A percentile compares a stretch with the other conserved stretches of the same genome.
Evolutionary conservation across 2,113 vertebrate species (phyloP).

Genomic region (Suncus etruscus): DNA sequence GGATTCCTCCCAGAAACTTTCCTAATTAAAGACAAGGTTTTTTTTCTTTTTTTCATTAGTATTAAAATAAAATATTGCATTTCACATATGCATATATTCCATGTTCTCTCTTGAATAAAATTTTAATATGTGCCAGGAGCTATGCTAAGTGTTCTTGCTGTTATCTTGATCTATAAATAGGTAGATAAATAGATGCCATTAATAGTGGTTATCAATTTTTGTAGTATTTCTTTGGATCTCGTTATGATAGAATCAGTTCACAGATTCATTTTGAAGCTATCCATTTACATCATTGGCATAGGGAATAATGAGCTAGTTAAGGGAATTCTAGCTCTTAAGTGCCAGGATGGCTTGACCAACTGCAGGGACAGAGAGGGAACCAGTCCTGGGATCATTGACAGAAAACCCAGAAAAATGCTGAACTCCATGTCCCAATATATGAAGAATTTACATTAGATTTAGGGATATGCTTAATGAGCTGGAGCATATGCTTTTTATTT

Average conservation of each 20-base stretch:
- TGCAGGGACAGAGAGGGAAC: background rate
- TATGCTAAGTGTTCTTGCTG: conserved; percentile 1
- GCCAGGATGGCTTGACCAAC: too few species aligned
- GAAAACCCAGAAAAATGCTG: background rate
- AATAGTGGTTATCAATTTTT: conserved; percentile 9
- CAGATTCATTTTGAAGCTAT: conserved; percentile 2
- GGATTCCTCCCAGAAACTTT: background rate
- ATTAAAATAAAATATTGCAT: conserved; percentile 10
- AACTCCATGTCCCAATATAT: background rate
- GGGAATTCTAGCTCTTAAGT: too few species aligned
- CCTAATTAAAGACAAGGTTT: conserved; percentile 3
- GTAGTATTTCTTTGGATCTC: background rate
- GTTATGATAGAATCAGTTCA: conserved; percentile 32
- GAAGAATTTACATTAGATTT: too few species aligned
- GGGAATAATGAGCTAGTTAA: background rate
- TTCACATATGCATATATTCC: background rate
- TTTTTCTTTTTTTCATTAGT: background rate
- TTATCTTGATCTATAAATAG: background rate
- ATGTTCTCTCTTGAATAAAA: background rate
- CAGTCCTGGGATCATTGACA: background rate
- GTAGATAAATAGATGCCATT: background rate
- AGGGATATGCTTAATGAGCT: too few species aligned
- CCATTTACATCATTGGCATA: background rate
- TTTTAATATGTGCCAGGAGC: conserved; percentile 16
- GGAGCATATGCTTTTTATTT: too few species aligned